These are phyloP conservation scores for Danionella cerebrum DNA, from an alignment of 2,113 vertebrate species.

Conservation along the genomic window DNA sequence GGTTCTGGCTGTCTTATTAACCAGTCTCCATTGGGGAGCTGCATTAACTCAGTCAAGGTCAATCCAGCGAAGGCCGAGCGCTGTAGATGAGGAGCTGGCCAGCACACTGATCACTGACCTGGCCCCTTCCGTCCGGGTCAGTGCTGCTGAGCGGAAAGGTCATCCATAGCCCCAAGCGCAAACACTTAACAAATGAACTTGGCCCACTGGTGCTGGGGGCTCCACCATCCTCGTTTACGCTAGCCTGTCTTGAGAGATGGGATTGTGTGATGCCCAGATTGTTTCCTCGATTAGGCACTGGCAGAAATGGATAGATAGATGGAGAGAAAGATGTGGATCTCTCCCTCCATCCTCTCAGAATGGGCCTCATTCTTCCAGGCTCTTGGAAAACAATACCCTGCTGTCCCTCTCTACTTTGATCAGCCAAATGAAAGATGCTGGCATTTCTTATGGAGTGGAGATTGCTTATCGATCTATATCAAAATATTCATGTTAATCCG, in stretches of 20 bases:
- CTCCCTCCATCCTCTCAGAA: slow-evolving; percentile 68
- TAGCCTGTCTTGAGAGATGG: slow-evolving; percentile 75
- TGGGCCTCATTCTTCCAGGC: slow-evolving; percentile 74
- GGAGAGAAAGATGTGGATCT: slow-evolving; percentile 43
- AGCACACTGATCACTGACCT: slow-evolving; percentile 55
- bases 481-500: slow-evolving; percentile 99
- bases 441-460: slow-evolving; percentile 99
- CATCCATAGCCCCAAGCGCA: slow-evolving; percentile 42
- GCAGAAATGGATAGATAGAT: slow-evolving; percentile 40
- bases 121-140: slow-evolving; percentile 66
- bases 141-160: slow-evolving; percentile 35
- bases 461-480: slow-evolving; percentile 99
- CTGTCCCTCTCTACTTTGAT: slow-evolving; percentile 94
- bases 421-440: slow-evolving; percentile 99
- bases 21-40: slow-evolving; percentile 30
- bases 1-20: slow-evolving; percentile 28
- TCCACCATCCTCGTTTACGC: slow-evolving; percentile 75
- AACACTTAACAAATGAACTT: slow-evolving; percentile 64
- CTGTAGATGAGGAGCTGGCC: slow-evolving; percentile 48
- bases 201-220: slow-evolving; percentile 55
- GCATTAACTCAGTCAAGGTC: slow-evolving; percentile 39
- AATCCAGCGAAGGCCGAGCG: slow-evolving; percentile 6
- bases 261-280: slow-evolving; percentile 84
- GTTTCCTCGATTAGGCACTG: slow-evolving; percentile 83
- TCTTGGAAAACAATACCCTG: slow-evolving; percentile 88